Evolutionary conservation across 2,113 vertebrate species (phyloP).

Genomic region (Azemiops feae): DNA sequence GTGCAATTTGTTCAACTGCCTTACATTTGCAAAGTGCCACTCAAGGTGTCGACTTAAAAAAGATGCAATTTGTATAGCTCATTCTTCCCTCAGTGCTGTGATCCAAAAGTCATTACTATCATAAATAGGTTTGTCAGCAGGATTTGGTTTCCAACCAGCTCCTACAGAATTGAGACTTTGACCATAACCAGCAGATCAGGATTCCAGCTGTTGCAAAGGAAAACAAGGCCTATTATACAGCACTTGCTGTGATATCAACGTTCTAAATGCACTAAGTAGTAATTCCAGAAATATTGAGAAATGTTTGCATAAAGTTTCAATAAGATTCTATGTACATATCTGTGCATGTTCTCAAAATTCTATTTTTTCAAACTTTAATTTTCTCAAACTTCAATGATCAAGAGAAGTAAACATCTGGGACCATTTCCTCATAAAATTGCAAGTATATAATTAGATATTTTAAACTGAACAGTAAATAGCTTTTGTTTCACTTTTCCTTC

Average conservation of each 20-base stretch:
- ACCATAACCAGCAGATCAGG: slow-evolving; percentile 15
- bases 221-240: rapidly evolving
- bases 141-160: not conserved
- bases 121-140: slow-evolving; percentile 7
- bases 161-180: not conserved
- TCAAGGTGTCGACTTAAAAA: not conserved
- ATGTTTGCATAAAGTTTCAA: not conserved
- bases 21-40: slow-evolving; percentile 9
- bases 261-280: not conserved
- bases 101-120: not conserved
- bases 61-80: not conserved
- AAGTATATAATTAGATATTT: not conserved
- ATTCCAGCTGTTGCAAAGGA: not conserved
- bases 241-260: not conserved
- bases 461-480: not conserved
- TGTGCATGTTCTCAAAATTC: not conserved
- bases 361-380: not conserved
- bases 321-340: not conserved
- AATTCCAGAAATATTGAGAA: not conserved
- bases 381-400: not conserved
- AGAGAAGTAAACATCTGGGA: not conserved
- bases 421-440: not conserved
- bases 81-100: slow-evolving; percentile 19
- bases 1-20: not conserved
- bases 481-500: not conserved